Conservation (phyloP, 2,888 invertebrate genomes). For the Deilephila porcellus region DNA sequence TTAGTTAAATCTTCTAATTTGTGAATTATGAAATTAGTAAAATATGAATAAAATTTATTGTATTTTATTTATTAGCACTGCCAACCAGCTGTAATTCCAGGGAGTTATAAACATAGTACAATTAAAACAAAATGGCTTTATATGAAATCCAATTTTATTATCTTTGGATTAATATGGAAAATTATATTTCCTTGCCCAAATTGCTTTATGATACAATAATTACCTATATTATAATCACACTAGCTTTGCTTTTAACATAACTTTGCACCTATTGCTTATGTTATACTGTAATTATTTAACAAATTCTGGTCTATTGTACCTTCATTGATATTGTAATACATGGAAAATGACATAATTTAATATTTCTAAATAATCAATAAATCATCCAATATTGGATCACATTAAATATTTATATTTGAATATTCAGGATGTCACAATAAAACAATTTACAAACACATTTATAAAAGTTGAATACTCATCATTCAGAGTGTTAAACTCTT, state of each 20-base stretch:
- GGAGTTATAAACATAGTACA: conserved; percentile 27
- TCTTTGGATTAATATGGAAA: conserved; percentile 60
- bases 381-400: too few relatives aligned
- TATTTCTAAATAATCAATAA: not conserved
- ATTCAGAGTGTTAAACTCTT: too few relatives aligned
- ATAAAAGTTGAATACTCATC: too few relatives aligned
- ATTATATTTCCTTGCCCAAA: conserved; percentile 49
- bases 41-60: too few relatives aligned
- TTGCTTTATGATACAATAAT: conserved; percentile 50
- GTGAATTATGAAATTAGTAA: too few relatives aligned
- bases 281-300: not conserved
- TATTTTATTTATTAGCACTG: not conserved
- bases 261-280: conserved; percentile 41
- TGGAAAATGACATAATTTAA: not conserved
- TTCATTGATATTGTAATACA: not conserved
- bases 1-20: not conserved
- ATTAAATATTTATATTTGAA: too few relatives aligned
- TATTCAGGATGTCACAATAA: not conserved
- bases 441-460: not conserved
- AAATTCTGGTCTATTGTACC: not conserved
- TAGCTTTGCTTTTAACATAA: conserved; percentile 52
- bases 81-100: not conserved
- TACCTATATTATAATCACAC: conserved; percentile 50
- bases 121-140: conserved; percentile 39
- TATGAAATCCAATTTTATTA: conserved; percentile 64